Evolutionary conservation across 2,888 invertebrate genomes (phyloP).

Genomic region (Petrolisthes cinctipes): DNA sequence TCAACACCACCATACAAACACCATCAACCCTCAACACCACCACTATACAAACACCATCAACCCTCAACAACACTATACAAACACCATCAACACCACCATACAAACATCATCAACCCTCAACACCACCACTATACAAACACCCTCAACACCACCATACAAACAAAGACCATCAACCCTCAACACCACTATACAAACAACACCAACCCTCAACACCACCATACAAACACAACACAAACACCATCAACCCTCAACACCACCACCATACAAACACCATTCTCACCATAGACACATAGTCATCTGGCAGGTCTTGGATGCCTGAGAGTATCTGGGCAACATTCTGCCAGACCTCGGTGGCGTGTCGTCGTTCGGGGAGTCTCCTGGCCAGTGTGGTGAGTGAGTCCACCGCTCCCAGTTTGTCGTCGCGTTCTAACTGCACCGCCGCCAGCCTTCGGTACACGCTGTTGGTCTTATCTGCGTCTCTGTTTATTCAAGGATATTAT

Average conservation of each 20-base stretch:
- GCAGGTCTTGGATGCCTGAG: conserved; percentile 26
- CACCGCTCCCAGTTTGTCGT: conserved; percentile 31
- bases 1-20: too few relatives aligned
- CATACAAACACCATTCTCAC: too few relatives aligned
- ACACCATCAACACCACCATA: conserved; percentile 9
- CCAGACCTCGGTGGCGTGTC: conserved; percentile 8
- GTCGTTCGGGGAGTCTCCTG: too few relatives aligned
- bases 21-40: too few relatives aligned
- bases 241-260: neutral
- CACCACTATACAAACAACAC: too few relatives aligned
- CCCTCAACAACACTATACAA: too few relatives aligned
- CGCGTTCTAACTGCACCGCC: conserved; percentile 37
- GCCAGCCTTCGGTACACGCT: conserved; percentile 49
- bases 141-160: too few relatives aligned
- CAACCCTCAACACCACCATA: too few relatives aligned
- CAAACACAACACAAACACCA: neutral
- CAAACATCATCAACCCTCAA: too few relatives aligned
- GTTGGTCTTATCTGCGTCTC: conserved; percentile 54
- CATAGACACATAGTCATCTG: conserved; percentile 18
- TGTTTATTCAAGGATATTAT: neutral
- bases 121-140: too few relatives aligned
- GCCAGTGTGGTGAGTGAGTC: conserved; percentile 38
- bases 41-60: neutral
- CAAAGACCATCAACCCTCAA: too few relatives aligned
- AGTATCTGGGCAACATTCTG: conserved; percentile 43